Percentiles rank a stretch among this genome's conserved stretches.
Evolutionary conservation across 2,113 vertebrate species (phyloP).

Genomic region (Panthera uncia): DNA sequence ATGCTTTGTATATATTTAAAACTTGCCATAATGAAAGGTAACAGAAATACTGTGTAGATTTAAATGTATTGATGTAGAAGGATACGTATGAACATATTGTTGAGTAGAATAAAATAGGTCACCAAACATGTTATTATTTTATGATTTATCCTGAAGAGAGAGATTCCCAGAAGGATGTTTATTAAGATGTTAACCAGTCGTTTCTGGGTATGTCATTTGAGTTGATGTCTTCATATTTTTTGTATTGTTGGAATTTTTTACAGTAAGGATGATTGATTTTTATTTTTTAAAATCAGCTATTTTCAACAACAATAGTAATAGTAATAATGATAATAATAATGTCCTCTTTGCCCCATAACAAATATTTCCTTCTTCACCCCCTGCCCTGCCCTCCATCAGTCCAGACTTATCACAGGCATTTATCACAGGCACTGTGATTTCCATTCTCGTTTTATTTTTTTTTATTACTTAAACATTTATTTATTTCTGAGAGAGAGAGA

Average conservation of each 20-base stretch:
- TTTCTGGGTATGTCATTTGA: not conserved
- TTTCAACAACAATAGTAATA: not conserved
- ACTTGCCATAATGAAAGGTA: not conserved
- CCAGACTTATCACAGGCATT: not conserved
- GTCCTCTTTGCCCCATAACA: not conserved
- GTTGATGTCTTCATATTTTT: not conserved
- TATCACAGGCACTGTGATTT: not conserved
- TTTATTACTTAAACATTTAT: too few relatives aligned
- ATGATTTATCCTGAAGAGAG: not conserved
- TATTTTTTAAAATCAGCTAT: not conserved
- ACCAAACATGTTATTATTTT: not conserved
- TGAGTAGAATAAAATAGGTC: not conserved
- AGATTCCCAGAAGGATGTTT: not conserved
- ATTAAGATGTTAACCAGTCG: not conserved
- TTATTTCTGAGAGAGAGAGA: too few relatives aligned
- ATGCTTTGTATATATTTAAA: not conserved
- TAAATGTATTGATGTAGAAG: not conserved
- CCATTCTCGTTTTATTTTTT: not conserved
- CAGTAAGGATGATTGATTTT: not conserved
- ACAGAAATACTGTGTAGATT: not conserved
- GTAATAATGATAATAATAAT: not conserved
- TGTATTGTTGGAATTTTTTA: constrained; percentile 20
- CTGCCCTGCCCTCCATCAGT: not conserved
- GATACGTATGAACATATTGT: not conserved
- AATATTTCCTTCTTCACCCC: not conserved